Evolutionary conservation across 2,888 invertebrate species (phyloP), one percentile per base, ranked within the genome.

Genomic region (Syrista parreyssii): DNA sequence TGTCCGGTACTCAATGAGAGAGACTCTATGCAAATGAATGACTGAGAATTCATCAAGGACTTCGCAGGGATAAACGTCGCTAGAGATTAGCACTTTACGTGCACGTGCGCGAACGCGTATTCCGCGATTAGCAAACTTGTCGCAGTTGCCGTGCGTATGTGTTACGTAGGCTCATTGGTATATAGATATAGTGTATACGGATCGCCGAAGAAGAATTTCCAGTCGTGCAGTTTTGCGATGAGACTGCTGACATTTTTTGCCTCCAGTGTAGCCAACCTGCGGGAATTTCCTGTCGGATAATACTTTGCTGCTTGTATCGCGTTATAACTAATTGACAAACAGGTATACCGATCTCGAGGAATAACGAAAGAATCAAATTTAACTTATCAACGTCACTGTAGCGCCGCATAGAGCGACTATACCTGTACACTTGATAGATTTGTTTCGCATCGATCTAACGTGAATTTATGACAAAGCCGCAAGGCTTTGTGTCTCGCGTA

Each of bases 31-130:
- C 76, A 75, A 79, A 81, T 75, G 69, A 78, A 79, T 76, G 73
- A 35, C 75, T 75, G 71, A 68, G 79, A 80, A 80, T 80, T 79
- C 80, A 80, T 80, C 79, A 80, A 75, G 75, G 72, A 73, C 75
- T 73, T 55, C 30, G 30, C 55, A 23, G 55, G 55, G 55, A 55
- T 55, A 55, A 55, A 55, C 71, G 71, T 71, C 71, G 71, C 31
- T 6, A 12, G 32, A 33, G 71, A 71, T 33, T 31, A 33, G 32
- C 71, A 33, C 71, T 31, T 71, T 71, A 71, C 71, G 32, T 71
- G 55, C 55, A 55, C 55, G 55, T 55, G 55, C 55, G 55, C 55
- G 55, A 55, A 55, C 55, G 23, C 55, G 55, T 55, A 55, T 55
- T 55, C 55, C 55, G 9, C 55, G 55, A 55, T 55, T 55, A 55